Percentiles rank a stretch among this genome's conserved stretches.
phyloP scores from a whole-genome alignment of 2,113 vertebrate species.

The Oncorhynchus clarkii region DNA sequence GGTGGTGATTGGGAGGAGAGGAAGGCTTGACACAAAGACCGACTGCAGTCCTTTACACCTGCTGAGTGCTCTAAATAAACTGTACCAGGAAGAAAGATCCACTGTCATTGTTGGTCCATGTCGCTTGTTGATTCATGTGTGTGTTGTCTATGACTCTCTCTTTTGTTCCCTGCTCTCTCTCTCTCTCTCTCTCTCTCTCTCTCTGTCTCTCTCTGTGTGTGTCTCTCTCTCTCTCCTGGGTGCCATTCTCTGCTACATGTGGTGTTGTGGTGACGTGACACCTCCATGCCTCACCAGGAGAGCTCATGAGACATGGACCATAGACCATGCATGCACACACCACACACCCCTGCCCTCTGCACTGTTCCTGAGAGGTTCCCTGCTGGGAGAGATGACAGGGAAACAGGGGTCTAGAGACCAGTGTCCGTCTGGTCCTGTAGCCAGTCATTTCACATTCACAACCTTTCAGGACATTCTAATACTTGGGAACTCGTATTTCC shows the following conservation, averaged over 20 bases:
- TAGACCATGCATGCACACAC: conserved; percentile 21
- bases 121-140: neutral
- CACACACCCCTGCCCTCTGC: neutral
- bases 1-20: neutral
- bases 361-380: neutral
- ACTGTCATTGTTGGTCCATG: no score
- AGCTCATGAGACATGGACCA: neutral
- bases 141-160: neutral
- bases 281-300: no score
- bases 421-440: conserved; percentile 48
- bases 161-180: neutral
- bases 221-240: no score
- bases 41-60: neutral
- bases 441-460: conserved; percentile 32
- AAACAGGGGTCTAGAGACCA: conserved; percentile 16
- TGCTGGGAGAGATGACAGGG: conserved; percentile 37
- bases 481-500: no score
- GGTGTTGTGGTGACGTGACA: no score
- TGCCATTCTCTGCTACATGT: no score
- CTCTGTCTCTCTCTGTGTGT: neutral
- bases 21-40: neutral
- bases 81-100: no score
- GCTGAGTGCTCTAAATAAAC: neutral
- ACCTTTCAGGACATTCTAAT: neutral
- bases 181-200: neutral